These are phyloP conservation scores for Nanorana parkeri DNA, from an alignment of 2,113 vertebrate genomes.

Conservation along the genomic window DNA sequence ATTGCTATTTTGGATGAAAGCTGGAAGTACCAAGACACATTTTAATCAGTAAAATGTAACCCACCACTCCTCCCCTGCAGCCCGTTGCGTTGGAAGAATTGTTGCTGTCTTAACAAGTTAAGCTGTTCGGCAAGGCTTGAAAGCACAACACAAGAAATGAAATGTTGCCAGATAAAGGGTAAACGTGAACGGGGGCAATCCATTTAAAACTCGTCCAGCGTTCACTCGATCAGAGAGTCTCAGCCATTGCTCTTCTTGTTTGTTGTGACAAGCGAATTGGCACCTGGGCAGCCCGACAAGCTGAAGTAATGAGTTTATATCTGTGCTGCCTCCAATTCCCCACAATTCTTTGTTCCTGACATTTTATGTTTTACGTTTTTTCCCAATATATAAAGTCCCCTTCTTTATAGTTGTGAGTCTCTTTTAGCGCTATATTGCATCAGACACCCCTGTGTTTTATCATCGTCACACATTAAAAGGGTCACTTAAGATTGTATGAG, in stretches of 20 bases:
- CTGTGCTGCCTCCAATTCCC: background rate
- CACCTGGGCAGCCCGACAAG: slow-evolving; percentile 15
- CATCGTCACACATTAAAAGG: background rate
- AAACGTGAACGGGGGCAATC: slow-evolving; percentile 43
- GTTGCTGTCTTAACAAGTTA: slow-evolving; percentile 31
- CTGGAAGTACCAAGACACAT: background rate
- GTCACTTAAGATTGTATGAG: slow-evolving; percentile 8
- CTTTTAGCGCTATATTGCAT: background rate
- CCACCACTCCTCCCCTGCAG: background rate
- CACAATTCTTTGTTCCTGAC: background rate
- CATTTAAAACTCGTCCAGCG: slow-evolving; percentile 34
- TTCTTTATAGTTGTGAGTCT: background rate
- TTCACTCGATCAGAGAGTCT: slow-evolving; percentile 28
- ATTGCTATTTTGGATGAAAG: slow-evolving; percentile 33
- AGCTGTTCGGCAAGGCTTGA: slow-evolving; percentile 13
- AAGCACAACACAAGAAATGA: slow-evolving; percentile 33
- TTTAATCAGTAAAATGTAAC: slow-evolving; percentile 32
- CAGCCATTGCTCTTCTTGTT: slow-evolving; percentile 32
- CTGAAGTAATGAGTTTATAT: slow-evolving; percentile 29
- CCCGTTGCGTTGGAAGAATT: slow-evolving; percentile 3
- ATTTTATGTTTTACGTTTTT: background rate
- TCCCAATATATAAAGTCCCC: background rate
- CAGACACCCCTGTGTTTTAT: background rate
- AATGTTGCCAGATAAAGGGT: slow-evolving; percentile 42
- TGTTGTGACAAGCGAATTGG: slow-evolving; percentile 41